Percentiles rank a stretch among this genome's conserved stretches.
Conservation (phyloP, 1,140 invertebrate species). For the Drosophila erecta region DNA sequence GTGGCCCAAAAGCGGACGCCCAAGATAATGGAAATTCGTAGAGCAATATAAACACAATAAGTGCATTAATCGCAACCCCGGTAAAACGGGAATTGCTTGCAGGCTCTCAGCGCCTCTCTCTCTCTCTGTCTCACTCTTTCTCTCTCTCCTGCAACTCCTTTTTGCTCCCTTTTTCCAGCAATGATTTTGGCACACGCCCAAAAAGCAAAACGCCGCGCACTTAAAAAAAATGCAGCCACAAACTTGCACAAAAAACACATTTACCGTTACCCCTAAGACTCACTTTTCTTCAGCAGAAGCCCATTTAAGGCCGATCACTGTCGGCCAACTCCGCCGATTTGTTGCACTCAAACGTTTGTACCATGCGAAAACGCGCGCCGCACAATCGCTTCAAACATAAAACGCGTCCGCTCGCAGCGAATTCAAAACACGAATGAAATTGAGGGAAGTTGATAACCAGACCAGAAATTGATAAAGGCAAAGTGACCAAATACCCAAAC, state of each 20-base stretch:
- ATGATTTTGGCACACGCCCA: constrained; percentile 21
- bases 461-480: too few species aligned
- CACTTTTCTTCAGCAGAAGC: constrained; percentile 1
- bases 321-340: too few species aligned
- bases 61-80: constrained; percentile 13
- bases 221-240: constrained; percentile 2
- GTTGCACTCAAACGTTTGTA: too few species aligned
- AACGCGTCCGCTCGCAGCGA: constrained; percentile 2
- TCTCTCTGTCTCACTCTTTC: not conserved
- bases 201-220: constrained; percentile 13
- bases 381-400: not conserved
- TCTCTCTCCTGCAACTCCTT: constrained; percentile 5
- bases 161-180: constrained; percentile 15
- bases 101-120: not conserved
- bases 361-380: constrained; percentile 1
- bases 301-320: not conserved
- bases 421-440: constrained; percentile 3
- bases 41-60: constrained; percentile 19
- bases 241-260: constrained; percentile 12
- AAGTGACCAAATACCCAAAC: too few species aligned
- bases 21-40: constrained; percentile 21
- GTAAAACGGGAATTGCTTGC: constrained; percentile 7
- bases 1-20: not conserved
- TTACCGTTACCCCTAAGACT: constrained; percentile 21
- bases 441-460: not conserved